Base-by-base conservation (phyloP, 2,113 vertebrate species). In the Cichladusa arquata region DNA sequence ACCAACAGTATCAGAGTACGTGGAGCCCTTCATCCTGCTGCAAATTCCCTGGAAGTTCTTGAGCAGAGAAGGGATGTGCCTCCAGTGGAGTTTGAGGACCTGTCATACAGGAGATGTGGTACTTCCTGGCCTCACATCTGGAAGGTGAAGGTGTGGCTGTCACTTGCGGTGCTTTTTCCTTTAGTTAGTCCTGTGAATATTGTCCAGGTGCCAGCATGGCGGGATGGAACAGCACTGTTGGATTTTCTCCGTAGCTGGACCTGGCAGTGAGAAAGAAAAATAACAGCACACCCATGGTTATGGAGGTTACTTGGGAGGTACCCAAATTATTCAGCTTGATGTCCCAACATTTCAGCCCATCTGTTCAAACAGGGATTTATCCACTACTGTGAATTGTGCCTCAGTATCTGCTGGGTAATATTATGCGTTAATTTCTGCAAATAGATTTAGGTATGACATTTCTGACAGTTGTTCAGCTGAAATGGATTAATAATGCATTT, bases 281-380 rank as follows among this genome's bases (percentile, higher is more conserved):
- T 84, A 86, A 56, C 82, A 90, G 90, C 56, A 90, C 72, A 69
- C 80, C 82, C 82, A 84, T 76, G 86, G 65, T 86, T 86, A 84
- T 84, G 86, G 80, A 96, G 92, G 88, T 95, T 96, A 96, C 90
- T 95, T 96, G 93, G 90, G 95, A 93, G 48, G 69, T 90, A 74
- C 92, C 95, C 95, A 96, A 96, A 97, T 97, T 96, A 96, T 86
- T 86, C 90, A 57, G 86, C 72, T 93, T 79, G 72, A 88, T 95
- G 92, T 96, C 92, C 90, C 90, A 92, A 18, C 57, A 76, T 92
- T 97, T 90, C 93, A 95, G 92, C 61, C 93, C 95, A 97, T 97
- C 96, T 96, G 95, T 94, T 97, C 94, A 93, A 96, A 93, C 23
- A 61, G 88, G 94, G 96, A 90, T 96, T 96, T 83, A 74, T 94